These are phyloP conservation scores for Phoebastria nigripes DNA, from an alignment of 2,797 vertebrate genomes.

Conservation along the genomic window DNA sequence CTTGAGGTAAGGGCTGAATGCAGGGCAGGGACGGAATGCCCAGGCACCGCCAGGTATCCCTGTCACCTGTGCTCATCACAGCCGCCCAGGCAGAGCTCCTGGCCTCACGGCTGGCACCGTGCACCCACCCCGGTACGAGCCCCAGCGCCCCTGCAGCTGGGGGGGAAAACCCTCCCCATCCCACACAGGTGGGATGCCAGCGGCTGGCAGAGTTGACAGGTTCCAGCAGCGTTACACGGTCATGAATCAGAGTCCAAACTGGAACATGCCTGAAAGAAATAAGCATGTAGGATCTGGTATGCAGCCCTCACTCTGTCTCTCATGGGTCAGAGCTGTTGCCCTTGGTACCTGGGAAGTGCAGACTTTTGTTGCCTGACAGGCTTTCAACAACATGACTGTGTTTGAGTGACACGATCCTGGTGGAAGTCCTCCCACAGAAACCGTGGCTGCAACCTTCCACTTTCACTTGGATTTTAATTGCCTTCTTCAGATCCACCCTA, in stretches of 20 bases:
- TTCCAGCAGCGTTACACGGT: neutral
- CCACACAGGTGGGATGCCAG: neutral
- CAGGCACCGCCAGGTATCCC: neutral
- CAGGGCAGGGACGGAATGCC: neutral
- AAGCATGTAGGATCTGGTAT: neutral
- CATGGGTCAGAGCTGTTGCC: neutral
- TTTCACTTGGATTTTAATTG: neutral
- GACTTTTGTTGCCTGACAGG: neutral
- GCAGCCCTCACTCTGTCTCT: neutral
- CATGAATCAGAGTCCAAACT: neutral
- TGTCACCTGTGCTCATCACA: neutral
- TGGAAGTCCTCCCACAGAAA: neutral
- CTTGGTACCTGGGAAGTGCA: neutral
- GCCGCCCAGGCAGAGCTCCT: neutral
- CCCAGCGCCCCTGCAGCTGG: fast-evolving
- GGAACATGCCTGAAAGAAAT: neutral
- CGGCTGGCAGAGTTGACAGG: fast-evolving
- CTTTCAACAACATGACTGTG: neutral
- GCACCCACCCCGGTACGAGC: neutral
- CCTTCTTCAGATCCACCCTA: neutral
- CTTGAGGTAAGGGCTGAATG: neutral
- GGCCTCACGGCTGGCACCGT: fast-evolving
- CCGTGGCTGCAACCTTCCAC: neutral
- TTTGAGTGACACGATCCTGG: neutral
- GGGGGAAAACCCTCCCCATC: too few relatives aligned